Conservation (phyloP, 1,140 invertebrate genomes). For the Pachyrhynchus sulphureomaculatus region DNA sequence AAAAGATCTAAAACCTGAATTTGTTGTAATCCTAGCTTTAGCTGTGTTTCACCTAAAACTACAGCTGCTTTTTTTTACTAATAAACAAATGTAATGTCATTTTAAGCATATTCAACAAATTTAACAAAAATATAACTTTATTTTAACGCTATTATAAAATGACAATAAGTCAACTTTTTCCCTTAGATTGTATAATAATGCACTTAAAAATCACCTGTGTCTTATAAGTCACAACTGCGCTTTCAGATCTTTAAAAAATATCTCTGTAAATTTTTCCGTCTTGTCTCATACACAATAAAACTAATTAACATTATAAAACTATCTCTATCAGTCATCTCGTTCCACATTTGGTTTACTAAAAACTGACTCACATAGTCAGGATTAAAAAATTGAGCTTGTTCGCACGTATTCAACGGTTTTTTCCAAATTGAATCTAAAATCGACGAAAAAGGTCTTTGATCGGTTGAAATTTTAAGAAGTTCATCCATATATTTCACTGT, state of each 20-base stretch:
- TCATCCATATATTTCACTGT: conserved; percentile 10
- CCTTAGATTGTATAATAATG: too few species aligned
- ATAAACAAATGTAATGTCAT: too few species aligned
- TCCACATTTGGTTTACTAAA: conserved; percentile 15
- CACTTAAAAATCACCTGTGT: too few species aligned
- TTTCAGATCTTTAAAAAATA: conserved; percentile 7
- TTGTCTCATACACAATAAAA: conserved; percentile 18
- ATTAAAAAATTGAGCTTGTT: conserved; percentile 24
- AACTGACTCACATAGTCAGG: conserved; percentile 22
- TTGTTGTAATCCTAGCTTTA: too few species aligned
- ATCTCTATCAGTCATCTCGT: conserved; percentile 15
- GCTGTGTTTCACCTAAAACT: too few species aligned
- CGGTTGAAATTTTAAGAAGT: not conserved
- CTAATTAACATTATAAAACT: conserved; percentile 24
- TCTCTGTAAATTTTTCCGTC: conserved; percentile 14
- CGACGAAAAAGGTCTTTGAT: not conserved
- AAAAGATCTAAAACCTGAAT: too few species aligned
- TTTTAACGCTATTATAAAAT: too few species aligned
- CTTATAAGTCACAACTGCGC: conserved; percentile 40
- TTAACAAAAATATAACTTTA: too few species aligned
- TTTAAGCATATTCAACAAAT: too few species aligned
- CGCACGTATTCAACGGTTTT: conserved; percentile 9
- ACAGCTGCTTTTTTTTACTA: too few species aligned
- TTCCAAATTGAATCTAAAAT: conserved; percentile 26
- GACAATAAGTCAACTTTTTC: too few species aligned